Conservation (phyloP, 2,888 invertebrate species). For the Crioceris asparagi region DNA sequence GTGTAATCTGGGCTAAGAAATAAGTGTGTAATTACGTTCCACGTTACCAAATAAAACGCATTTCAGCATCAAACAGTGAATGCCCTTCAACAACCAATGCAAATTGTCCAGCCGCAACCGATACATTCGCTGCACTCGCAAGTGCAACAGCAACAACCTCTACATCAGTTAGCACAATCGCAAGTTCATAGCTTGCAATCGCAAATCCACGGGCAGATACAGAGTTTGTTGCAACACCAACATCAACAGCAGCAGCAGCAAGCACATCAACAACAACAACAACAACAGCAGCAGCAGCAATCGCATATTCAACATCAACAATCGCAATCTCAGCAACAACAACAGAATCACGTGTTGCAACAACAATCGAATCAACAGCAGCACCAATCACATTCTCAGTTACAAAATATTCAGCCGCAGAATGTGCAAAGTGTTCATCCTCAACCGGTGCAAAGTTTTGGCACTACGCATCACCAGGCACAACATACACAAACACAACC, state of each 20-base stretch:
- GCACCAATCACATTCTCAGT: conserved; percentile 10
- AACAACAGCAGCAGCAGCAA: not conserved
- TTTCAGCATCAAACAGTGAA: conserved; percentile 32
- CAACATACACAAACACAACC: conserved; percentile 27
- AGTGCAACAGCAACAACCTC: conserved; percentile 23
- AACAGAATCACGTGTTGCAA: conserved; percentile 15
- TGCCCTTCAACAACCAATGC: conserved; percentile 32
- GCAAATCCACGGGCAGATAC: conserved; percentile 29
- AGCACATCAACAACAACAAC: conserved; percentile 14
- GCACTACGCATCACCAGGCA: conserved; percentile 17
- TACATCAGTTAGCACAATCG: conserved; percentile 26
- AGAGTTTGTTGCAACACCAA: conserved; percentile 25
- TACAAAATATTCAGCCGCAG: conserved; percentile 13
- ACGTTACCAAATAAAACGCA: conserved; percentile 24
- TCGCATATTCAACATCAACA: conserved; percentile 19
- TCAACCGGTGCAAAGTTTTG: conserved; percentile 20
- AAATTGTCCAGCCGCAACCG: conserved; percentile 35
- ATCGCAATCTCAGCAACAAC: conserved; percentile 12
- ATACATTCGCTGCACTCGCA: conserved; percentile 32
- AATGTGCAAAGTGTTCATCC: conserved; percentile 17
- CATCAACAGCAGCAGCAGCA: conserved; percentile 26
- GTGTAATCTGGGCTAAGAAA: too few relatives aligned
- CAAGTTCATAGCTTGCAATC: conserved; percentile 33
- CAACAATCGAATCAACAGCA: too few relatives aligned
- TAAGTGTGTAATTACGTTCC: too few relatives aligned